A percentile compares a stretch with the other conserved stretches of the same genome.
Evolutionary conservation across 2,113 vertebrate species (phyloP).

Genomic region (Cochlearius cochlearius): DNA sequence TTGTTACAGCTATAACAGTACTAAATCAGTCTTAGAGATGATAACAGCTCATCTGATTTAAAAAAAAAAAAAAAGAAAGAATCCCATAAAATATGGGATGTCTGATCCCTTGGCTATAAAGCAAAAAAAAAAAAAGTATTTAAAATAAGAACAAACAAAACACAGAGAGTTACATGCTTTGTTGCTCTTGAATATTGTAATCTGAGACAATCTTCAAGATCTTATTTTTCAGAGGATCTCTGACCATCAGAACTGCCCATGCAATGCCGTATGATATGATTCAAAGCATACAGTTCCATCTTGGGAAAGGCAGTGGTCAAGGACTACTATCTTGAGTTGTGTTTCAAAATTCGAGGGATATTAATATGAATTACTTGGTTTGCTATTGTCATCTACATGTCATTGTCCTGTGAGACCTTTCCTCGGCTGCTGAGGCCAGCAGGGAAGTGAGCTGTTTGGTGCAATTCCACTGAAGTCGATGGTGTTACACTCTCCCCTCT

Average conservation of each 20-base stretch:
- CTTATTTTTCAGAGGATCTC: neutral
- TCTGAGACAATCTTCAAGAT: neutral
- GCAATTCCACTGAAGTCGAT: neutral
- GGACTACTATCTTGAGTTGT: neutral
- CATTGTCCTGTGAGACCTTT: neutral
- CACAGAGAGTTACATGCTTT: neutral
- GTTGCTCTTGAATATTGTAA: neutral
- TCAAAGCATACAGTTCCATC: neutral
- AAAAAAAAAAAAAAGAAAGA: neutral
- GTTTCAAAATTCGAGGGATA: neutral
- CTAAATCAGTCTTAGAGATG: neutral
- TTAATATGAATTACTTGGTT: neutral
- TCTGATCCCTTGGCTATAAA: neutral
- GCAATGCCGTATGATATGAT: neutral
- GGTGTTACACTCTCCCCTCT: neutral
- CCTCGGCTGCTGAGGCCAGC: neutral
- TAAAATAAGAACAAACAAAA: neutral
- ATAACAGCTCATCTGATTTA: neutral
- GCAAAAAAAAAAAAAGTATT: neutral
- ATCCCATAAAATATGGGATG: neutral
- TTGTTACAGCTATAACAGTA: neutral
- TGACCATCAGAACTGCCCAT: neutral
- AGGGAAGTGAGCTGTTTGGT: neutral
- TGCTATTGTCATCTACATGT: neutral
- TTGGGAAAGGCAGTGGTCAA: neutral